phyloP scores from a whole-genome alignment of 2,113 vertebrate species.

The Spea multiplicata region DNA sequence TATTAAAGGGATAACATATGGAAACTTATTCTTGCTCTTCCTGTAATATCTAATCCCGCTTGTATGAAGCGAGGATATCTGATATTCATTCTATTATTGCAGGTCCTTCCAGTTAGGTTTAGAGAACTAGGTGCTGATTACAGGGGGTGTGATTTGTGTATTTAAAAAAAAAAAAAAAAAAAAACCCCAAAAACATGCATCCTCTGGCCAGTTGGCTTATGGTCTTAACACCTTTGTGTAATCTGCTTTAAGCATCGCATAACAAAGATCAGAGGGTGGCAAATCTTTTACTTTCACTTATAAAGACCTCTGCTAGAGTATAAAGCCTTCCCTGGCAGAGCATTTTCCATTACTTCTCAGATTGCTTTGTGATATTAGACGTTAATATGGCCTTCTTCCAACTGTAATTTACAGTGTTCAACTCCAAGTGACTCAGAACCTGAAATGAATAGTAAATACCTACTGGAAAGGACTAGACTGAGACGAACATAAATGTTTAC shows the following conservation, averaged over 20 bases:
- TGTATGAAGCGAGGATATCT: slow-evolving; percentile 9
- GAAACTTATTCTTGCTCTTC: too few relatives aligned
- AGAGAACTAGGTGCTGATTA: slow-evolving; percentile 9
- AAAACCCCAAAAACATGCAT: too few relatives aligned
- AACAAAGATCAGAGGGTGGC: slow-evolving; percentile 14
- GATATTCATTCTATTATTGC: slow-evolving; percentile 18
- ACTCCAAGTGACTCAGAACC: slow-evolving; percentile 16
- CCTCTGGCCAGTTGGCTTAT: slow-evolving; percentile 3
- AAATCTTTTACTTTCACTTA: slow-evolving; percentile 1
- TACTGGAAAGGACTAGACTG: too few relatives aligned
- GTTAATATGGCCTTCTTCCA: slow-evolving; percentile 9
- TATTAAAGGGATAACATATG: too few relatives aligned
- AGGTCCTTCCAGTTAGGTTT: slow-evolving; percentile 10
- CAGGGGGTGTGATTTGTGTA: background rate
- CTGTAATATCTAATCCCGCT: background rate
- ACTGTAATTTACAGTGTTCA: slow-evolving; percentile 9
- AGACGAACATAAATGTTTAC: too few relatives aligned
- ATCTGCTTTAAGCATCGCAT: slow-evolving; percentile 16
- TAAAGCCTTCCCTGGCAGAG: slow-evolving; percentile 4
- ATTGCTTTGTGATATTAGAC: background rate
- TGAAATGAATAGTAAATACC: background rate
- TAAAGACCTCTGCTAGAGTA: background rate
- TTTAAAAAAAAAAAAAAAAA: too few relatives aligned
- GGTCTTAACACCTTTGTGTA: background rate
- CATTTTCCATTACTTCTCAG: background rate